These are phyloP conservation scores for Dynastes hyllus DNA, from an alignment of 2,888 invertebrate species.

Conservation along the genomic window DNA sequence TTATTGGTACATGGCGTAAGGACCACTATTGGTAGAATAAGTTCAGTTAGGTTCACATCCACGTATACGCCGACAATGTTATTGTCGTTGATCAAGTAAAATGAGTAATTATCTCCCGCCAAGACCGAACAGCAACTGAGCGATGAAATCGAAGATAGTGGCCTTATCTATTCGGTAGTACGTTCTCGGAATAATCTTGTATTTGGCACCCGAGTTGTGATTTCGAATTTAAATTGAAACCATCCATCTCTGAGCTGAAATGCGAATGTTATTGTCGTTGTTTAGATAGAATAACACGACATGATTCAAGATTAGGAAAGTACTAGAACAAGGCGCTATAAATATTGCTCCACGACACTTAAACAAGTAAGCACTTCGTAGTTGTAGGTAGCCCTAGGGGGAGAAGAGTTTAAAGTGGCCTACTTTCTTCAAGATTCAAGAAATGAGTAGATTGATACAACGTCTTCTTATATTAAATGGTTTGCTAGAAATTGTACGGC, in stretches of 20 bases:
- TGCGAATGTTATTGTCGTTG: conserved; percentile 4
- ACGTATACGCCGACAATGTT: conserved; percentile 11
- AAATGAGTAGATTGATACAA: too few relatives aligned
- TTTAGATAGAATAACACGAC: too few relatives aligned
- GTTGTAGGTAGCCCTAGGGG: too few relatives aligned
- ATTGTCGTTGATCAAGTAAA: conserved; percentile 28
- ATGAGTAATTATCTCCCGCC: conserved; percentile 28
- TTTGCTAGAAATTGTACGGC: too few relatives aligned
- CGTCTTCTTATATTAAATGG: too few relatives aligned
- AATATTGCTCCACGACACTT: too few relatives aligned
- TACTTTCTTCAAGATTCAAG: too few relatives aligned
- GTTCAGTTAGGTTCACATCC: not conserved
- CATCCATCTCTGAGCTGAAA: conserved; percentile 6
- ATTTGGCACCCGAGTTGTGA: not conserved
- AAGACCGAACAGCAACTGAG: not conserved
- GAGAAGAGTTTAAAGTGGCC: too few relatives aligned
- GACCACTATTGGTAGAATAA: not conserved
- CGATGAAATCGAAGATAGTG: conserved; percentile 36
- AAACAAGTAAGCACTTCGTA: too few relatives aligned
- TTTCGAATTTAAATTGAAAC: not conserved
- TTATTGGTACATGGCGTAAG: conserved; percentile 29
- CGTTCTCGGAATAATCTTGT: not conserved
- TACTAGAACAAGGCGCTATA: too few relatives aligned
- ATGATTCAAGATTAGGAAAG: too few relatives aligned
- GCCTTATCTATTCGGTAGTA: not conserved